Evolutionary conservation across 2,888 invertebrate genomes (phyloP).

Genomic region (Dasypogon diadema): DNA sequence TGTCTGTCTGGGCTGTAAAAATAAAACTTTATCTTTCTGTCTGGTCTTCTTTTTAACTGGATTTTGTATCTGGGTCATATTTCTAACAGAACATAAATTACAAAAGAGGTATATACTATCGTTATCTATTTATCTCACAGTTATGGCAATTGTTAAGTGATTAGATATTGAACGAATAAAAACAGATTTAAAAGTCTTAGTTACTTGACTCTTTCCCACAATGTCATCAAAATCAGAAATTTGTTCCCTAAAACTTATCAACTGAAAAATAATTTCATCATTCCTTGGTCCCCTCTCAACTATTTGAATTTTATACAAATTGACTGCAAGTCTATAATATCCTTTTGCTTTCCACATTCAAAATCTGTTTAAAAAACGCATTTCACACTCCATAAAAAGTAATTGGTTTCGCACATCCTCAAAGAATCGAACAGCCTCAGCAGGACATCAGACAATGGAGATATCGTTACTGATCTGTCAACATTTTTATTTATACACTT

Average conservation of each 20-base stretch:
- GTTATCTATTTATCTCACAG: too few species aligned
- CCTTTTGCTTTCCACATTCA: neutral
- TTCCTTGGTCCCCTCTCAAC: too few species aligned
- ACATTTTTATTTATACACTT: slow-evolving; percentile 53
- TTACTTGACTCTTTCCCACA: too few species aligned
- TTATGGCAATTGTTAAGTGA: too few species aligned
- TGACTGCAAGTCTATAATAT: too few species aligned
- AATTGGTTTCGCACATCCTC: slow-evolving; percentile 51
- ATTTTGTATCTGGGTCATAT: neutral
- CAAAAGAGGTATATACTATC: neutral
- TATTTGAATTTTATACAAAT: too few species aligned
- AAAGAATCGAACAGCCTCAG: slow-evolving; percentile 21
- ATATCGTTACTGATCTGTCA: slow-evolving; percentile 54
- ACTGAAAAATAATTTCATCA: too few species aligned
- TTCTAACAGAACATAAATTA: neutral
- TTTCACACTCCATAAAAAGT: slow-evolving; percentile 55
- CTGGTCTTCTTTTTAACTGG: neutral
- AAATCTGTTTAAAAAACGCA: slow-evolving; percentile 50
- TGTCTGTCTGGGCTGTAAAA: neutral
- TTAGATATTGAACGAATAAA: too few species aligned
- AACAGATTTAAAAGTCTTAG: too few species aligned
- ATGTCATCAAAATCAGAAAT: too few species aligned
- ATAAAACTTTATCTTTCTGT: neutral
- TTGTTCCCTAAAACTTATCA: too few species aligned
- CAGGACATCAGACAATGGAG: slow-evolving; percentile 48